Evolutionary conservation across 2,797 vertebrate genomes (phyloP), one percentile per base, ranked within the genome.

Genomic region (Benthosema pterotum): DNA sequence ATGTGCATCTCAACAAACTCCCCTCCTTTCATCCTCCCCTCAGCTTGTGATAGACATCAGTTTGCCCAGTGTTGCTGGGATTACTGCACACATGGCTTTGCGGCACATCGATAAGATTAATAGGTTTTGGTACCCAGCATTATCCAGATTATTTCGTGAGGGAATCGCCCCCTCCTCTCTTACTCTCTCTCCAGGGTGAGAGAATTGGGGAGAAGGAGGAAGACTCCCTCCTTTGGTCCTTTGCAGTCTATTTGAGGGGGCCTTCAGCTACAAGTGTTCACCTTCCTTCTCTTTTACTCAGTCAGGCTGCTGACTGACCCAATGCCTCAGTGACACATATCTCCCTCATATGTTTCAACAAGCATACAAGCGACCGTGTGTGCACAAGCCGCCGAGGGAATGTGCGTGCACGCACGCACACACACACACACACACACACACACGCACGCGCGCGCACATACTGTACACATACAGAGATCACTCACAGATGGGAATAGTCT

Each of bases 201-300:
- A n/a, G 22, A 25, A 25, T 25, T 25, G 1, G 5, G 2, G 22
- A 25, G 22, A 25, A 47, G 13, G 14, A 14, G 13, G n/a, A 18
- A 22, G 16, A 19, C 13, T 17, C 38, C 7, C 32, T 57, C n/a
- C n/a, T 68, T 65, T 62, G 22, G 45, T 71, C 42, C 79, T 63
- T 83, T 71, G 15, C 6, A 42, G 42, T 76, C 38, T 58, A 52
- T 54, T 60, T 66, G 45, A 61, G 72, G 56, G 51, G 51, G 15
- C 65, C 62, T 61, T 67, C 5, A 48, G 43, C 67, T 69, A 63
- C 72, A 83, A 80, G 78, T 62, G 16, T 57, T 71, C n/a, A 13
- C 78, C 53, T 63, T 63, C 59, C 62, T 67, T 59, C 14, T 69
- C 60, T 67, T 65, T 32, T 61, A 55, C 7, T 28, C 47, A 42